A percentile compares a stretch with the other conserved stretches of the same genome.
phyloP scores from a whole-genome alignment of 2,113 vertebrate species.

The Erpornis zantholeuca region DNA sequence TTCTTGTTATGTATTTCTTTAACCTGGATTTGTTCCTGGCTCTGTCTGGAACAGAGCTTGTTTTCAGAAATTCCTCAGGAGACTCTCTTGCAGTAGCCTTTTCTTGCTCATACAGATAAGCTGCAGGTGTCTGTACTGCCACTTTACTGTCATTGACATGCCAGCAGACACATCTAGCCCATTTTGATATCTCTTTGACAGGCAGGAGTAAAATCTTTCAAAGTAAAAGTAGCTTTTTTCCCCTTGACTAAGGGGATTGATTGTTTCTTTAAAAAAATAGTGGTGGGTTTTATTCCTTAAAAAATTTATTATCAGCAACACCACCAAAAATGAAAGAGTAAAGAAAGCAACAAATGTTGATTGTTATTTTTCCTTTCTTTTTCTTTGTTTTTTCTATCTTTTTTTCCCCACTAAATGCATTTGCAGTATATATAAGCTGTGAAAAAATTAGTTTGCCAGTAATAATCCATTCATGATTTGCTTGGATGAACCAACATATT shows the following conservation, averaged over 20 bases:
- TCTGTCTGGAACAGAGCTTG: not conserved
- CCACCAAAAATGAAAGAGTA: not conserved
- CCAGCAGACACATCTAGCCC: not conserved
- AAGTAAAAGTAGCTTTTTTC: not conserved
- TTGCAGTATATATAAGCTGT: not conserved
- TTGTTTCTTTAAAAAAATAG: not conserved
- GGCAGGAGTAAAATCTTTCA: not conserved
- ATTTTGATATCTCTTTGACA: not conserved
- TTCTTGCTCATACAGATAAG: not conserved
- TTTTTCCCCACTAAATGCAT: fast-evolving
- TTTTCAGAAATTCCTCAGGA: not conserved
- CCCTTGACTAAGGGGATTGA: not conserved
- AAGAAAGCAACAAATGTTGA: not conserved
- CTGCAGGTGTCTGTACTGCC: not conserved
- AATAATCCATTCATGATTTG: not conserved
- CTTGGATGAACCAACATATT: not conserved
- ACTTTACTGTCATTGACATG: not conserved
- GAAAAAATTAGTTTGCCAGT: not conserved
- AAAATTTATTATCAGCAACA: not conserved
- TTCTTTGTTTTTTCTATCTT: fast-evolving
- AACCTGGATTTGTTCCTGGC: not conserved
- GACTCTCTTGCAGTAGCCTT: not conserved
- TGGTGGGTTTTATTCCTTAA: fast-evolving
- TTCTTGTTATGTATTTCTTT: not conserved
- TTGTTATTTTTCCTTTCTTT: not conserved